A percentile compares a stretch with the other conserved stretches of the same genome.
Conservation (phyloP, 2,113 vertebrate species). For the Stigmatopora nigra region DNA sequence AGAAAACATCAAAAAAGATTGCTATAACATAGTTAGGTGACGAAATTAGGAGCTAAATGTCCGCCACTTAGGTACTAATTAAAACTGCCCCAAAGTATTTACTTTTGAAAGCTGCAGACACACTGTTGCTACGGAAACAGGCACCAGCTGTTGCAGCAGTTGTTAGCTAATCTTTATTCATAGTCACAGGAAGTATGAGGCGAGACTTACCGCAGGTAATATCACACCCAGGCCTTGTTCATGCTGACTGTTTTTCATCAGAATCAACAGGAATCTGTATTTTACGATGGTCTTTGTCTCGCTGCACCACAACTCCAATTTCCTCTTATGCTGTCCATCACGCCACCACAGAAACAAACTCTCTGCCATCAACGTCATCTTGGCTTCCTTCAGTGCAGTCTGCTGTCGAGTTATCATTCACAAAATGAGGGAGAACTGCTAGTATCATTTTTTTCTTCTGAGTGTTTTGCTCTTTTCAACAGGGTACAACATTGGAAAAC, state of each 20-base stretch:
- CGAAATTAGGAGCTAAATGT: not conserved
- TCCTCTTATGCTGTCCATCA: constrained; percentile 30
- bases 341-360: constrained; percentile 4
- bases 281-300: constrained; percentile 32
- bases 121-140: not conserved
- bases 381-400: not conserved
- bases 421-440: constrained; percentile 15
- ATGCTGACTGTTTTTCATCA: not conserved
- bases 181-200: not conserved
- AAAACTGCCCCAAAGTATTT: not conserved
- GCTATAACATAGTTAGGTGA: not conserved
- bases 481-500: not conserved
- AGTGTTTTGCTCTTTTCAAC: constrained; percentile 15
- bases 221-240: not conserved
- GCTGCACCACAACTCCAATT: constrained; percentile 27
- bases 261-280: constrained; percentile 3
- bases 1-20: not conserved
- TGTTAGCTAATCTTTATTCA: not conserved
- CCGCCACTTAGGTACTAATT: not conserved
- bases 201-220: not conserved
- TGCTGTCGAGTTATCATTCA: not conserved
- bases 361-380: constrained; percentile 13
- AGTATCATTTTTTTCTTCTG: constrained; percentile 4
- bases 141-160: constrained; percentile 1
- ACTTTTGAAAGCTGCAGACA: not conserved